Evolutionary conservation across 2,888 invertebrate genomes (phyloP).

Genomic region (Zhuqinia jingwanae): DNA sequence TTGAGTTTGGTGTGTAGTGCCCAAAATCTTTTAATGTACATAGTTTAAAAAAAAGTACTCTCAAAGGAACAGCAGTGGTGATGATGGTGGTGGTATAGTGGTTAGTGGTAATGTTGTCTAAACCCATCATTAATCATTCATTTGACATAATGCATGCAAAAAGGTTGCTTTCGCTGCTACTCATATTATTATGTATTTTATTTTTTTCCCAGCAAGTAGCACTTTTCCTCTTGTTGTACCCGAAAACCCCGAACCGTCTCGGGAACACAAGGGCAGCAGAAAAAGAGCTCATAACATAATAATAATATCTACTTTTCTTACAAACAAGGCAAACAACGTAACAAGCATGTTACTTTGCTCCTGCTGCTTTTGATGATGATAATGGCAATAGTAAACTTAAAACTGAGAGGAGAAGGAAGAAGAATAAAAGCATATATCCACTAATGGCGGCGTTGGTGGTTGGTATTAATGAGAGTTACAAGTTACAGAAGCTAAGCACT

Average conservation of each 20-base stretch:
- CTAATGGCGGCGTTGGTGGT: not conserved
- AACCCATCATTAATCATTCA: slow-evolving; percentile 72
- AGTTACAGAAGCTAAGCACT: slow-evolving; percentile 16
- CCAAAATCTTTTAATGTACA: too few species aligned
- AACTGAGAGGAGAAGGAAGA: not conserved
- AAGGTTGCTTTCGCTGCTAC: slow-evolving; percentile 39
- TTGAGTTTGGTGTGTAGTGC: not conserved
- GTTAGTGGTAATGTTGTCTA: slow-evolving; percentile 55
- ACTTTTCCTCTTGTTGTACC: not conserved
- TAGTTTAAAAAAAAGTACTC: not conserved
- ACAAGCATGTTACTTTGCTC: not conserved
- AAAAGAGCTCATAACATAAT: not conserved
- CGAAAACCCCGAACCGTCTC: not conserved
- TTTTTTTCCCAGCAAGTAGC: slow-evolving; percentile 1
- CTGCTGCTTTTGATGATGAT: not conserved
- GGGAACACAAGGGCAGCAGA: slow-evolving; percentile 18
- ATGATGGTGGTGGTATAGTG: slow-evolving; percentile 40
- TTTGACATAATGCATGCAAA: slow-evolving; percentile 65
- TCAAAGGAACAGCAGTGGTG: not conserved
- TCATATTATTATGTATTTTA: too few species aligned
- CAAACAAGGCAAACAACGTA: not conserved
- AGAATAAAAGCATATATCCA: not conserved
- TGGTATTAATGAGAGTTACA: slow-evolving; percentile 27
- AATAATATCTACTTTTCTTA: not conserved
- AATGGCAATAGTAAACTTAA: not conserved